phyloP scores from a whole-genome alignment of 2,888 invertebrate genomes.

The Cetonia aurata region DNA sequence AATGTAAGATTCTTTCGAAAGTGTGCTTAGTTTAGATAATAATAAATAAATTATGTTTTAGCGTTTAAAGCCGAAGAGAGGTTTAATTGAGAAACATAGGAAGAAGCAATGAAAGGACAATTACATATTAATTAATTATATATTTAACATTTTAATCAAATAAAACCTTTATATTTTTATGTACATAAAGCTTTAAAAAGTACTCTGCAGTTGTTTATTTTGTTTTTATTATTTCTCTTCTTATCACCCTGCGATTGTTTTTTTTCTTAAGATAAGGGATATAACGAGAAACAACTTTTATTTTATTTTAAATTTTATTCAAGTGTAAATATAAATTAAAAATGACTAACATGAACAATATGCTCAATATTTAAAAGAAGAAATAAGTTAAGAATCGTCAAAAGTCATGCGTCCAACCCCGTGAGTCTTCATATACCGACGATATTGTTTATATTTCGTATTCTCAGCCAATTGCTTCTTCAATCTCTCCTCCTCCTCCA shows the following conservation, averaged over 20 bases:
- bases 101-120: neutral
- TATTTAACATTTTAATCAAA: too few species aligned
- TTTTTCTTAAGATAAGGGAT: too few species aligned
- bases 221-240: too few species aligned
- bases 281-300: too few species aligned
- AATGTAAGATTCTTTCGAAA: slow-evolving; percentile 63
- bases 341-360: slow-evolving; percentile 38
- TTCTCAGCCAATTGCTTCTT: slow-evolving; percentile 89
- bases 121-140: too few species aligned
- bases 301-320: slow-evolving; percentile 5
- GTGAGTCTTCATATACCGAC: slow-evolving; percentile 91
- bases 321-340: slow-evolving; percentile 17
- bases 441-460: slow-evolving; percentile 88
- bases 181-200: too few species aligned
- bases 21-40: neutral
- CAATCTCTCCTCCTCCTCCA: slow-evolving; percentile 85
- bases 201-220: too few species aligned
- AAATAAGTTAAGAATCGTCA: slow-evolving; percentile 76
- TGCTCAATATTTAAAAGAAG: slow-evolving; percentile 41
- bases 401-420: slow-evolving; percentile 93
- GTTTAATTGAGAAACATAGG: slow-evolving; percentile 55
- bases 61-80: slow-evolving; percentile 53
- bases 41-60: slow-evolving; percentile 44
- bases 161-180: too few species aligned
- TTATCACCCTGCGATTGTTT: too few species aligned